phyloP scores from a whole-genome alignment of 2,113 vertebrate species.

The Ondatra zibethicus region DNA sequence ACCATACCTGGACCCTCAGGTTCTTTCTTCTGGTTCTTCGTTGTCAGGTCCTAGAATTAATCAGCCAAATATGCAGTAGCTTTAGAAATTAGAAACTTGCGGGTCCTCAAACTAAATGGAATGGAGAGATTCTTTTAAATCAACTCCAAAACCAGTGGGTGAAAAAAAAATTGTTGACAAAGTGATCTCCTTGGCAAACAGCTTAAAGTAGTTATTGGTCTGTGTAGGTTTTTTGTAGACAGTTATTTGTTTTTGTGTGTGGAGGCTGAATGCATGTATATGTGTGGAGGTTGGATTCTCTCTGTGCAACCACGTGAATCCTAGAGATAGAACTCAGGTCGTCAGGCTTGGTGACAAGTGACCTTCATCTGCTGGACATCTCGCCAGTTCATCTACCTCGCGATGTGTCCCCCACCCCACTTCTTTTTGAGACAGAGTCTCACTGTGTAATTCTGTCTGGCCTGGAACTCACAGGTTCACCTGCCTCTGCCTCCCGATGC shows the following conservation, averaged over 20 bases:
- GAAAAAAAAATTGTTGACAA: slow-evolving; percentile 61
- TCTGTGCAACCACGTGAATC: background rate
- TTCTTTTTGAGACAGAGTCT: background rate
- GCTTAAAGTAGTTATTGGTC: slow-evolving; percentile 57
- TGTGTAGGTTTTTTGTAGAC: background rate
- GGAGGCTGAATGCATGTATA: background rate
- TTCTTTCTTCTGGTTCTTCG: slow-evolving; percentile 62
- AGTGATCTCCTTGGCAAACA: slow-evolving; percentile 49
- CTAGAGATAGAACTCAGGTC: background rate
- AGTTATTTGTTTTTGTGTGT: background rate
- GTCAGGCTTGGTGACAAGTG: background rate
- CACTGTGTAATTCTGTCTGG: background rate
- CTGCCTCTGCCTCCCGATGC: background rate
- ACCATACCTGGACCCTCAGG: slow-evolving; percentile 22
- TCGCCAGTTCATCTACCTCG: background rate
- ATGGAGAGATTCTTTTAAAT: slow-evolving; percentile 30
- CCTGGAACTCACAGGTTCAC: background rate
- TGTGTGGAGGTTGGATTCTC: background rate
- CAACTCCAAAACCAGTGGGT: slow-evolving; percentile 49
- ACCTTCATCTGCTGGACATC: background rate
- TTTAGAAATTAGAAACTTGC: slow-evolving; percentile 67
- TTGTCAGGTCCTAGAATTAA: slow-evolving; percentile 66
- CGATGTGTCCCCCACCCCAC: background rate
- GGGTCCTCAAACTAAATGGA: slow-evolving; percentile 56
- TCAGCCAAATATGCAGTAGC: slow-evolving; percentile 63